Evolutionary conservation across 2,888 invertebrate genomes (phyloP).

Genomic region (Agrotis exclamationis): DNA sequence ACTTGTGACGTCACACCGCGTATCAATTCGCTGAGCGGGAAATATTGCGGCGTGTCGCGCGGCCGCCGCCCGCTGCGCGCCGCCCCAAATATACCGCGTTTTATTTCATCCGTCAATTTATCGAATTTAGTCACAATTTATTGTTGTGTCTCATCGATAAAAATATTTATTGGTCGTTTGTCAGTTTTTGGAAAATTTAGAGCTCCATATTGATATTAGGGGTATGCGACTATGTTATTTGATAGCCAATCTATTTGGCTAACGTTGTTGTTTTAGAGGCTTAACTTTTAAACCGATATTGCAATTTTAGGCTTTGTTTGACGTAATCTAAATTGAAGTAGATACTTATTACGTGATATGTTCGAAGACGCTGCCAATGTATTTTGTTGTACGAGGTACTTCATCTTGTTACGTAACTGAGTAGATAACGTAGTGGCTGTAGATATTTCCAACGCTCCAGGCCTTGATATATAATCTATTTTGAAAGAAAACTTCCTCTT

Average conservation of each 20-base stretch:
- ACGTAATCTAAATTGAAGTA: slow-evolving; percentile 38
- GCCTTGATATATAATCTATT: slow-evolving; percentile 35
- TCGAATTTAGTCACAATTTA: slow-evolving; percentile 72
- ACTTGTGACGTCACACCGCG: slow-evolving; percentile 60
- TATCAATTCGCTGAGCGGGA: slow-evolving; percentile 60
- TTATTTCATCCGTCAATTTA: slow-evolving; percentile 70
- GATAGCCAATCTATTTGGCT: slow-evolving; percentile 54
- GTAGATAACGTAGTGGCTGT: slow-evolving; percentile 27
- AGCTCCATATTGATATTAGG: slow-evolving; percentile 61
- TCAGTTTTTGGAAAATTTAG: slow-evolving; percentile 64
- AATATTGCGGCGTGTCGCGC: slow-evolving; percentile 60
- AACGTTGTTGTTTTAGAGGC: slow-evolving; percentile 39
- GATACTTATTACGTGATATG: slow-evolving; percentile 34
- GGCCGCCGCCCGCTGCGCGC: slow-evolving; percentile 4
- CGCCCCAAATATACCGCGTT: slow-evolving; percentile 54
- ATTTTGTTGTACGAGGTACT: slow-evolving; percentile 23
- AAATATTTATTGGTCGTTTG: slow-evolving; percentile 71
- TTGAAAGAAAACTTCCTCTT: slow-evolving; percentile 37
- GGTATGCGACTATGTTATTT: slow-evolving; percentile 51
- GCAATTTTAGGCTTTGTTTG: slow-evolving; percentile 8
- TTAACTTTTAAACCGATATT: slow-evolving; percentile 32
- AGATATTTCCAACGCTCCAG: slow-evolving; percentile 25
- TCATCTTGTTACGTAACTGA: slow-evolving; percentile 36
- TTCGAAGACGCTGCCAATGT: slow-evolving; percentile 10
- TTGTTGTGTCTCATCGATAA: slow-evolving; percentile 69